These are phyloP conservation scores for Cyprinodon brontotheroides DNA, from an alignment of 2,113 vertebrate species.

Conservation along the genomic window DNA sequence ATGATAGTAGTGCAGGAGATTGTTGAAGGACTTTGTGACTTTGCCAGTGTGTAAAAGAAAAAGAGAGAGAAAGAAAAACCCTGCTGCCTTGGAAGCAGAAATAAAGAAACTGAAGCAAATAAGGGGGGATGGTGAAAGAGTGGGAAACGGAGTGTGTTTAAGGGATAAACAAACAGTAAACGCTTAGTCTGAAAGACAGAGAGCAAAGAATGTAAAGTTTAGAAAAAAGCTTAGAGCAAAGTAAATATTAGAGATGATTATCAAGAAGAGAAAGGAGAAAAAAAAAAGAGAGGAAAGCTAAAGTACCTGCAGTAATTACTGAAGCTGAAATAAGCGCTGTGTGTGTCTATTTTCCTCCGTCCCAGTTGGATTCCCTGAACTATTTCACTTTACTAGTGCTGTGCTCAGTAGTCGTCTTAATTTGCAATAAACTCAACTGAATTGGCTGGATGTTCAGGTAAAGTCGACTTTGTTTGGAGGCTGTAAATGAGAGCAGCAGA, in stretches of 20 bases:
- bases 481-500: slow-evolving; percentile 46
- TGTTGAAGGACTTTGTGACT: neutral
- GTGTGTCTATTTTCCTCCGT: slow-evolving; percentile 5
- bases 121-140: slow-evolving; percentile 17
- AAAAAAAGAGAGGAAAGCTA: slow-evolving; percentile 26
- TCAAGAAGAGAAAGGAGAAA: slow-evolving; percentile 2
- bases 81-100: neutral
- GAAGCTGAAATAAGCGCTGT: slow-evolving; percentile 36
- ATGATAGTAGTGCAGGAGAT: neutral
- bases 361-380: neutral
- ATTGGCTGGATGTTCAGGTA: slow-evolving; percentile 47
- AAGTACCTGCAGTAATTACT: slow-evolving; percentile 45
- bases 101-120: slow-evolving; percentile 5
- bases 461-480: slow-evolving; percentile 41
- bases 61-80: slow-evolving; percentile 1
- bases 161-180: slow-evolving; percentile 35
- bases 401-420: slow-evolving; percentile 30
- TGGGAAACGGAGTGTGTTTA: neutral
- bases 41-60: slow-evolving; percentile 7
- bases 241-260: slow-evolving; percentile 19
- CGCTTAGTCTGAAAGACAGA: slow-evolving; percentile 6
- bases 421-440: slow-evolving; percentile 59
- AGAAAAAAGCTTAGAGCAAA: slow-evolving; percentile 9
- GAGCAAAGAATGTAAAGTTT: slow-evolving; percentile 7
- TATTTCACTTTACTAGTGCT: slow-evolving; percentile 20